phyloP scores from a whole-genome alignment of 2,797 vertebrate genomes.

The Sebastes trivittatus region DNA sequence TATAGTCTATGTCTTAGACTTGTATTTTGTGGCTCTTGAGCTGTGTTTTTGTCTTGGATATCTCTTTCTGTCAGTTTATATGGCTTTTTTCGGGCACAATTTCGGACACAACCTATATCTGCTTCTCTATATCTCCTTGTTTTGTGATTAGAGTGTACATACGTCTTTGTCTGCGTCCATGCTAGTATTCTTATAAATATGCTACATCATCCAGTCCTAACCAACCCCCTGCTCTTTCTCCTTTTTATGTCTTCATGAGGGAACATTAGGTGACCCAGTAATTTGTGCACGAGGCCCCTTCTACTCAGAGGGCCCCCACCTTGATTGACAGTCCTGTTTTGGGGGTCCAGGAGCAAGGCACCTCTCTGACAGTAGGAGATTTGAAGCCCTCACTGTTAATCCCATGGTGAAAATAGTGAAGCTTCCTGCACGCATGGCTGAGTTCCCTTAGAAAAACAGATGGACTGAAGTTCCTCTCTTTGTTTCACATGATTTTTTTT shows the following conservation, averaged over 20 bases:
- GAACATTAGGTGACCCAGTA: constrained; percentile 6
- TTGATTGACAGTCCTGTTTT: constrained; percentile 61
- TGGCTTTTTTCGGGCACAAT: neutral
- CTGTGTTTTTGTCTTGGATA: neutral
- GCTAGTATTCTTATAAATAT: neutral
- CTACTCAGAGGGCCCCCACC: neutral
- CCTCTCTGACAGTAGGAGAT: constrained; percentile 63
- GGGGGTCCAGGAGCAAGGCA: constrained; percentile 42
- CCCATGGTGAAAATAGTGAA: constrained; percentile 62
- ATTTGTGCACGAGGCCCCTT: constrained; percentile 3
- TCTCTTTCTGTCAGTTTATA: too few relatives aligned
- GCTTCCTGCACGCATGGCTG: constrained; percentile 71
- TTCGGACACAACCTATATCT: too few relatives aligned
- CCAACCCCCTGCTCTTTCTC: neutral
- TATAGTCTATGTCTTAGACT: neutral
- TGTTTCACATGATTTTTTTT: constrained; percentile 59
- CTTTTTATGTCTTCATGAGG: constrained; percentile 5
- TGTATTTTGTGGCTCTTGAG: neutral
- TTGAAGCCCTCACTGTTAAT: constrained; percentile 73
- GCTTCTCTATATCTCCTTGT: neutral
- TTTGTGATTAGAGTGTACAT: neutral
- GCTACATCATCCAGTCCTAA: neutral
- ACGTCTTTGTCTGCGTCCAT: neutral
- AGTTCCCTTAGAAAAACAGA: constrained; percentile 75
- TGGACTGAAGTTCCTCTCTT: constrained; percentile 79